Evolutionary conservation across 2,888 invertebrate species (phyloP), one percentile per base, ranked within the genome.

Genomic region (Lordiphosa fenestrarum): DNA sequence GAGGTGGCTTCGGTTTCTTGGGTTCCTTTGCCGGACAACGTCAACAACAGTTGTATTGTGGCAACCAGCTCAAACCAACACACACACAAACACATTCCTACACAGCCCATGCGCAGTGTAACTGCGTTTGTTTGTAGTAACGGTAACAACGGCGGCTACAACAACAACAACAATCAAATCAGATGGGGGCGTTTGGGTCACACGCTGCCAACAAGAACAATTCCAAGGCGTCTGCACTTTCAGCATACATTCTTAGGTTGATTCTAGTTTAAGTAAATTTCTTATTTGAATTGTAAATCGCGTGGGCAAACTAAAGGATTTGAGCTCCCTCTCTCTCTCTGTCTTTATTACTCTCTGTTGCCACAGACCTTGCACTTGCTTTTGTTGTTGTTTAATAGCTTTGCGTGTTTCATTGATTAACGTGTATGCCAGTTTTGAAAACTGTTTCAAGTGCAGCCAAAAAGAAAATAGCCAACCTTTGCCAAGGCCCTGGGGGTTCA

Each of bases 31-130:
- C 58, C 58, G 66, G 64, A 80, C 69, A 63, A 62, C 76, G 77
- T 68, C 83, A 77, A 77, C 83, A 71, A 69, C 61, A 60, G 66
- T 76, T 83, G 59, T 76, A 70, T 77, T 77, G 77, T 77, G 83
- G 83, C 76, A 77, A 77, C 83, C 83, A 62, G 63, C 57, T 35
- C 53, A 82, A 69, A 69, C 69, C 63, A 69, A 44, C 63, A 74
- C 66, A 70, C 66, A 70, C 63, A 60, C 70, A 67, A 54, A 72
- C 56, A 63, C 47, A 60, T 36, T 13, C 52, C 10, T 15, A 33
- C 57, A 33, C 57, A 37, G 25, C 10, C 41, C 83, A 75, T 75
- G 76, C 76, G 76, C 73, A 61, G 50, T 83, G 58, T 58, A 63
- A 71, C 58, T 61, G 53, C 57, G 36, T 12, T 10, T 50, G 33